These are phyloP conservation scores for Drosophila fuyamai DNA, from an alignment of 1,140 invertebrate species.

Conservation along the genomic window DNA sequence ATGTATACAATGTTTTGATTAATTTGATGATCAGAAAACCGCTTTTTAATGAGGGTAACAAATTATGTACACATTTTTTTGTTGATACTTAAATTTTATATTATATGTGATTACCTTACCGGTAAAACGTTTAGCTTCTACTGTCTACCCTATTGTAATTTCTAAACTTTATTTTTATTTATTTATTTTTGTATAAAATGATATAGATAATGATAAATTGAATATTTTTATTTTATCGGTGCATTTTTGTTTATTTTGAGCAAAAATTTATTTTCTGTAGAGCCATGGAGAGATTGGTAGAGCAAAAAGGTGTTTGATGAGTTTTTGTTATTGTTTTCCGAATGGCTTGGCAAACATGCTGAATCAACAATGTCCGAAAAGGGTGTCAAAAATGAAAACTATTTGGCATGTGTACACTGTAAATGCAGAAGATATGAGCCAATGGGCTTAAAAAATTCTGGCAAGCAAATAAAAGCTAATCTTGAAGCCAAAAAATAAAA, in stretches of 20 bases:
- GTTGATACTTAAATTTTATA: too few species aligned
- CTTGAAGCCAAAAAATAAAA: neutral
- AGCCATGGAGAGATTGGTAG: neutral
- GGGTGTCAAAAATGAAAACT: constrained; percentile 34
- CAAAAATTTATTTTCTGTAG: neutral
- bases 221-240: too few species aligned
- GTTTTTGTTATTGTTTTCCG: constrained; percentile 30
- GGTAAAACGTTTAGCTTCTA: too few species aligned
- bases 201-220: too few species aligned
- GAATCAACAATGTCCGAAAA: constrained; percentile 52
- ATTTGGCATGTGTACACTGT: neutral
- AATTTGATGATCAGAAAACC: too few species aligned
- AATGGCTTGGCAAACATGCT: constrained; percentile 29
- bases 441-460: neutral
- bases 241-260: too few species aligned
- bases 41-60: too few species aligned
- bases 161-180: neutral
- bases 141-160: too few species aligned
- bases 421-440: neutral
- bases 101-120: too few species aligned
- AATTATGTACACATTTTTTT: too few species aligned
- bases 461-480: neutral
- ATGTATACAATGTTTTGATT: too few species aligned
- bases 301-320: constrained; percentile 23
- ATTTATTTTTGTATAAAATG: neutral